phyloP scores from a whole-genome alignment of 2,888 invertebrate species.

The Argyresthia goedartella region DNA sequence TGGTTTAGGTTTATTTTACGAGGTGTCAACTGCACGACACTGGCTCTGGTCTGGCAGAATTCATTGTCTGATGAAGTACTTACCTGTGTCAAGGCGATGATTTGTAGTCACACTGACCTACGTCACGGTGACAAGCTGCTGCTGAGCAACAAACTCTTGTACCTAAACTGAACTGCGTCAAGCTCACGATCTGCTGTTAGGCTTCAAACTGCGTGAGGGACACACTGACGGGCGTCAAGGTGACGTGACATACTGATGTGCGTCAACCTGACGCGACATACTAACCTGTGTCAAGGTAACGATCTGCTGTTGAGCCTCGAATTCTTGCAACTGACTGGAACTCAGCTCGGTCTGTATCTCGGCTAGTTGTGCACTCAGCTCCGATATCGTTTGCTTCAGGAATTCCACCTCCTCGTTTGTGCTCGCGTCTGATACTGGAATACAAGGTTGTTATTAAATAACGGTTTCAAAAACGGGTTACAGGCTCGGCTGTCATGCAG shows the following conservation, averaged over 20 bases:
- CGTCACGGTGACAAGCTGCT: slow-evolving; percentile 67
- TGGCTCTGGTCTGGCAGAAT: no score
- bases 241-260: slow-evolving; percentile 73
- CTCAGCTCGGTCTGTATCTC: slow-evolving; percentile 76
- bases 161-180: slow-evolving; percentile 72
- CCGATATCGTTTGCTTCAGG: slow-evolving; percentile 75
- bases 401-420: slow-evolving; percentile 77
- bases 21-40: no score
- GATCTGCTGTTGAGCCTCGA: slow-evolving; percentile 77
- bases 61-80: no score
- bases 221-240: slow-evolving; percentile 74
- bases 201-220: slow-evolving; percentile 9
- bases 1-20: no score
- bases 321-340: slow-evolving; percentile 75
- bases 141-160: slow-evolving; percentile 80
- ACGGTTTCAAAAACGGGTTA: no score
- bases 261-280: no score
- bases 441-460: no score
- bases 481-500: no score
- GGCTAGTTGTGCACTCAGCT: slow-evolving; percentile 75
- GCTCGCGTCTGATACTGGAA: slow-evolving; percentile 57
- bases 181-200: slow-evolving; percentile 42
- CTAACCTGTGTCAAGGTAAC: slow-evolving; percentile 65
- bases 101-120: slow-evolving; percentile 42
- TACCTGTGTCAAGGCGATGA: not conserved